A percentile compares a stretch with the other conserved stretches of the same genome.
Evolutionary conservation across 2,113 vertebrate genomes (phyloP).

Genomic region (Salvelinus alpinus): DNA sequence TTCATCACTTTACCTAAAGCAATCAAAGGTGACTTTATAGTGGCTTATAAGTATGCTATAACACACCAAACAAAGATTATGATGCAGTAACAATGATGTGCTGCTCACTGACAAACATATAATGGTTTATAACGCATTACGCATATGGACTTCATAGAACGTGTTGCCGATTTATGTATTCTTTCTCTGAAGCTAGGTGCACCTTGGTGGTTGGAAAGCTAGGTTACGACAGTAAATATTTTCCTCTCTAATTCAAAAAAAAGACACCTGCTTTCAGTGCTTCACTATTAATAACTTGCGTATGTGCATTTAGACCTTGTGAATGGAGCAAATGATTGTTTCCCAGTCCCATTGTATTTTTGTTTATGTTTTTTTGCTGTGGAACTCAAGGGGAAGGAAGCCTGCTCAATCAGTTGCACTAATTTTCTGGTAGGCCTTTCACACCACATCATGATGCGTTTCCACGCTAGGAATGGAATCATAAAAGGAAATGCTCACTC

Average conservation of each 20-base stretch:
- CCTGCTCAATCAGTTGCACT: conserved; percentile 47
- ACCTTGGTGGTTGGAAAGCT: too few species aligned
- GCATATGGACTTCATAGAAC: too few species aligned
- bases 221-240: neutral
- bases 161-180: too few species aligned
- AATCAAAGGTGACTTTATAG: too few species aligned
- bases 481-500: too few species aligned
- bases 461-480: neutral
- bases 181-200: too few species aligned
- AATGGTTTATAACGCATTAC: too few species aligned
- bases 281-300: conserved; percentile 47
- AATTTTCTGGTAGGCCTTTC: conserved; percentile 14
- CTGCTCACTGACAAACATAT: too few species aligned
- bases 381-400: conserved; percentile 51
- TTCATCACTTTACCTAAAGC: too few species aligned
- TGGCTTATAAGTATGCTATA: too few species aligned
- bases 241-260: neutral
- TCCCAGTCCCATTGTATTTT: conserved; percentile 60
- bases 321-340: conserved; percentile 33
- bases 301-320: conserved; percentile 33
- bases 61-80: too few species aligned
- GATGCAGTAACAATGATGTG: too few species aligned
- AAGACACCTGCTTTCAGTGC: neutral
- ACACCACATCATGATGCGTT: conserved; percentile 11
- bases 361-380: conserved; percentile 27